Percentiles rank a stretch among this genome's conserved stretches.
phyloP scores from a whole-genome alignment of 2,113 vertebrate genomes.

The Cyphomyrus discorhynchus region DNA sequence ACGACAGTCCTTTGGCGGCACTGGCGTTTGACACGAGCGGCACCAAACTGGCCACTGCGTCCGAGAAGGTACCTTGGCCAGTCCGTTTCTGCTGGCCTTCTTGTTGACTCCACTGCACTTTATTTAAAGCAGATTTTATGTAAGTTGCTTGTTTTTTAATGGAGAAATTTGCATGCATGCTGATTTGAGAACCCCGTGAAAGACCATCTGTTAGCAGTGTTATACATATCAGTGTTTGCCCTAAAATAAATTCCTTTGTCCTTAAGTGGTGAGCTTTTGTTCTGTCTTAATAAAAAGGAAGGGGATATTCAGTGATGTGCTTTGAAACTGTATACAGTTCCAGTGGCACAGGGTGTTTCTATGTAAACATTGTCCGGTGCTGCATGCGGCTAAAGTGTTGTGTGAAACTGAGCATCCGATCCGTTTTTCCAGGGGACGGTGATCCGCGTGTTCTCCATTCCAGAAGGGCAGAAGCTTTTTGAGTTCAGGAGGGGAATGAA shows the following conservation, averaged over 20 bases:
- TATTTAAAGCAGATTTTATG: not conserved
- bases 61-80: slow-evolving; percentile 77
- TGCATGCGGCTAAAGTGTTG: not conserved
- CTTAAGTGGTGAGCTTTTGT: not conserved
- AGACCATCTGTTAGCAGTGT: not conserved
- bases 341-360: not conserved
- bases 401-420: not conserved
- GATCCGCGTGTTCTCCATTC: slow-evolving; percentile 97
- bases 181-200: not conserved
- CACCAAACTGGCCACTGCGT: slow-evolving; percentile 91
- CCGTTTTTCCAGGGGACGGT: slow-evolving; percentile 77
- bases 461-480: slow-evolving; percentile 96
- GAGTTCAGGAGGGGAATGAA: slow-evolving; percentile 97
- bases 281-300: not conserved
- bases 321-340: not conserved
- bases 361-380: not conserved
- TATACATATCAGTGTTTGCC: not conserved
- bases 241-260: not conserved
- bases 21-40: slow-evolving; percentile 91
- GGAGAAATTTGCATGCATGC: not conserved
- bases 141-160: not conserved
- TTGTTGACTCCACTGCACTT: not conserved
- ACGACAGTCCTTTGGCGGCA: slow-evolving; percentile 92
- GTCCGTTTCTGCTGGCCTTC: not conserved
- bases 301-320: not conserved